Percentiles rank a stretch among this genome's conserved stretches.
Evolutionary conservation across 2,797 vertebrate species (phyloP).

Genomic region (Spinus olivaceus): DNA sequence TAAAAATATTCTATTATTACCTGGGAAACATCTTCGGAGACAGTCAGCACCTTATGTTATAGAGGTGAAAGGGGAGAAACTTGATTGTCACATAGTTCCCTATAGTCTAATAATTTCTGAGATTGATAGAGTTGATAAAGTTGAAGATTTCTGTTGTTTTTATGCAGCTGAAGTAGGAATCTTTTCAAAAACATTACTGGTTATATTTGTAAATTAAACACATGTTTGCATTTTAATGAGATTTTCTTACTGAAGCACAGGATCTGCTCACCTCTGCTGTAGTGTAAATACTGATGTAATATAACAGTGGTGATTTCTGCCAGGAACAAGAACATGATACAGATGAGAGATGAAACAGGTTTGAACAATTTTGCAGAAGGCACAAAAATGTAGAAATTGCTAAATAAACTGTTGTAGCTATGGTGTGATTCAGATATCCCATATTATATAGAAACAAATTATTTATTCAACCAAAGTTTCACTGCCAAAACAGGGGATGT

Average conservation of each 20-base stretch:
- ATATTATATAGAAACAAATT: background rate
- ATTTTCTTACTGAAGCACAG: background rate
- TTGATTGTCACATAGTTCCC: accelerated
- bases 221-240: background rate
- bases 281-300: background rate
- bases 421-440: background rate
- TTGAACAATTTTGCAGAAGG: background rate
- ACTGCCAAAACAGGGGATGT: background rate
- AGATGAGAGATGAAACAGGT: background rate
- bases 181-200: background rate
- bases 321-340: background rate
- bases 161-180: background rate
- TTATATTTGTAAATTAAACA: background rate
- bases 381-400: background rate
- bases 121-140: background rate
- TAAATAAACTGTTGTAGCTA: background rate
- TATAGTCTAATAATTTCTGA: background rate
- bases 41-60: background rate
- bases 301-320: background rate
- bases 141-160: background rate
- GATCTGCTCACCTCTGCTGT: background rate
- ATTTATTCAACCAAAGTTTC: background rate
- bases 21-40: background rate
- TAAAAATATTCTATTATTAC: background rate
- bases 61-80: background rate